These are phyloP conservation scores for Ophion ellenae DNA, from an alignment of 2,888 invertebrate genomes.

Conservation along the genomic window DNA sequence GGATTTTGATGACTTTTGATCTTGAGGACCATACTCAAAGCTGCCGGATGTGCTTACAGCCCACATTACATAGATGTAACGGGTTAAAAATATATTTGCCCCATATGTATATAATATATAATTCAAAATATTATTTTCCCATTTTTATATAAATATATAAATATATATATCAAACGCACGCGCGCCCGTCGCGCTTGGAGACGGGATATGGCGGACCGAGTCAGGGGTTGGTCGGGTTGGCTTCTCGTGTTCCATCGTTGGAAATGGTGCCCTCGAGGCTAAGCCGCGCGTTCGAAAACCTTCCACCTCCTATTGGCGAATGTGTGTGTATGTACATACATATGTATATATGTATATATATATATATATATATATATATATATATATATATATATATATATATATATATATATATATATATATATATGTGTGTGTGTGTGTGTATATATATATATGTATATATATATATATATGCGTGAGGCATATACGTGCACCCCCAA, in stretches of 20 bases:
- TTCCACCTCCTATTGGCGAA: constrained; percentile 26
- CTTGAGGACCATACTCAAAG: too few relatives aligned
- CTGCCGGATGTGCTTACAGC: too few relatives aligned
- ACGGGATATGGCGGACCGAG: constrained; percentile 45
- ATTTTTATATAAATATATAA: background rate
- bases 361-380: too few relatives aligned
- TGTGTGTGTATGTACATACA: constrained; percentile 15
- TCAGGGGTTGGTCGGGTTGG: constrained; percentile 55
- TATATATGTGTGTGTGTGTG: constrained; percentile 3
- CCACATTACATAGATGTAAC: too few relatives aligned
- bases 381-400: too few relatives aligned
- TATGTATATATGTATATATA: too few relatives aligned
- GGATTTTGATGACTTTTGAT: too few relatives aligned
- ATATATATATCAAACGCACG: constrained; percentile 13
- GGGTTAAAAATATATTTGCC: too few relatives aligned
- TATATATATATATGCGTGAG: background rate
- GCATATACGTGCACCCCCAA: constrained; percentile 1
- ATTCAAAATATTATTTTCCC: background rate
- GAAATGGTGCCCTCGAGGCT: constrained; percentile 81
- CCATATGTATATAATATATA: background rate
- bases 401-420: too few relatives aligned
- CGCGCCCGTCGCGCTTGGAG: constrained; percentile 19
- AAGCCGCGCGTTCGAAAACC: constrained; percentile 75
- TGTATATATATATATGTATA: background rate
- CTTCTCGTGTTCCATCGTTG: constrained; percentile 75